Evolutionary conservation across 1,140 invertebrate genomes (phyloP).

Genomic region (Daktulosphaira vitifoliae): DNA sequence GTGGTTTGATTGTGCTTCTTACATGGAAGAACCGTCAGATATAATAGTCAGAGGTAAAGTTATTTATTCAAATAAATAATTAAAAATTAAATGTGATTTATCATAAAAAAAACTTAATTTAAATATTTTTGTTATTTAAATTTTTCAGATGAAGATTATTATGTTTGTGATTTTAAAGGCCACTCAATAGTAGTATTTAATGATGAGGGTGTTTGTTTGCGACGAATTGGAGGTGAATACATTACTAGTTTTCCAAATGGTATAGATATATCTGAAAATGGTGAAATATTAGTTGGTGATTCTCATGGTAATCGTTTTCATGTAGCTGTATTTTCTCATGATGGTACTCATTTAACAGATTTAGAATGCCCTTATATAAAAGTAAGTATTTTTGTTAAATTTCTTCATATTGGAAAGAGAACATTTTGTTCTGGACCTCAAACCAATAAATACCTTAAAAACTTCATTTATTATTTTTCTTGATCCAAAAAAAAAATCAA

Average conservation of each 20-base stretch:
- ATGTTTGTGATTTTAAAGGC: constrained; percentile 95
- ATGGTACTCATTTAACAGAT: constrained; percentile 78
- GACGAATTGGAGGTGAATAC: constrained; percentile 88
- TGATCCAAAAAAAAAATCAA: too few species aligned
- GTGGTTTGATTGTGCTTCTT: constrained; percentile 95
- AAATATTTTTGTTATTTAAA: constrained; percentile 35
- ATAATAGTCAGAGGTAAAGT: constrained; percentile 79
- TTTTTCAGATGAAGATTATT: constrained; percentile 82
- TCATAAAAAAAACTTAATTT: constrained; percentile 4
- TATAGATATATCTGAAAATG: constrained; percentile 92
- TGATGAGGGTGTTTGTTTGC: constrained; percentile 79
- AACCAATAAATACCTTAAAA: too few species aligned
- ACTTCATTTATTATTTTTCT: too few species aligned
- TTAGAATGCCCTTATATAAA: constrained; percentile 95
- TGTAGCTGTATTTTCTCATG: constrained; percentile 83
- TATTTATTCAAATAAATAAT: not conserved
- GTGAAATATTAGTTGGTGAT: constrained; percentile 91
- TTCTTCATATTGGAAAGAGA: too few species aligned
- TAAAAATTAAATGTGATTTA: not conserved
- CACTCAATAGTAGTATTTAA: constrained; percentile 94
- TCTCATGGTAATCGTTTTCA: constrained; percentile 96
- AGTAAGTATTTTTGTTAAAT: constrained; percentile 49
- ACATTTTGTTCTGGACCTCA: too few species aligned
- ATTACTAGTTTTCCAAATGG: constrained; percentile 96
- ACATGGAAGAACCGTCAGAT: constrained; percentile 94